Conservation (phyloP, 53 echinoderm and acorn worm species). For the Patiria pectinifera region DNA sequence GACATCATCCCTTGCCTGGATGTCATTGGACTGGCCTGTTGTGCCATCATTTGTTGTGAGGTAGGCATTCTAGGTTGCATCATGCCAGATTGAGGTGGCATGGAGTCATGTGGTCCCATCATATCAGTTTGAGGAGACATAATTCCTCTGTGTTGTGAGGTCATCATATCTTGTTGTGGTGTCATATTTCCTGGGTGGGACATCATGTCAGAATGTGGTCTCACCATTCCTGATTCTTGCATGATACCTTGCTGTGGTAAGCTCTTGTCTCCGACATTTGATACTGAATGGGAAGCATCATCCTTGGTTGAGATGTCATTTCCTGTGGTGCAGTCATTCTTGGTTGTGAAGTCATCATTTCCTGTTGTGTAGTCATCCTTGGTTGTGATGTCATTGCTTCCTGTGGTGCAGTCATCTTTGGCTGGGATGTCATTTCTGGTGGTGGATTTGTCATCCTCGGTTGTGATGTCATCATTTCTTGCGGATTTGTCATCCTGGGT, state of each 20-base stretch:
- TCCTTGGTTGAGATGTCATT: constrained; percentile 38
- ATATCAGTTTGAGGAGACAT: constrained; percentile 68
- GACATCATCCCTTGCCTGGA: constrained; percentile 55
- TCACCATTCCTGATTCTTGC: constrained; percentile 54
- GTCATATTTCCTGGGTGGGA: constrained; percentile 58
- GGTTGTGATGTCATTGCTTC: constrained; percentile 64
- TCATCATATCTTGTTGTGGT: constrained; percentile 52
- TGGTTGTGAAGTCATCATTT: constrained; percentile 68
- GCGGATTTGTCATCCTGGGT: constrained; percentile 65
- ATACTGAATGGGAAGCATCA: constrained; percentile 58
- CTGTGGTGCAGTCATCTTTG: constrained; percentile 69
- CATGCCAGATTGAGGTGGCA: constrained; percentile 40
- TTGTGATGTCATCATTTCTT: constrained; percentile 57
- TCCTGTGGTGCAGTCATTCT: constrained; percentile 68
- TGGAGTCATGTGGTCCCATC: constrained; percentile 51
- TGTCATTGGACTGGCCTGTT: constrained; percentile 34
- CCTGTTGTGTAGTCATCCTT: constrained; percentile 69
- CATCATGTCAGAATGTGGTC: constrained; percentile 53
- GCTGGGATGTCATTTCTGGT: not conserved
- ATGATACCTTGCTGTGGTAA: constrained; percentile 54
- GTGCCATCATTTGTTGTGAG: constrained; percentile 66
- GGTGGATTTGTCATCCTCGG: constrained; percentile 40
- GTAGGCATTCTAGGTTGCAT: constrained; percentile 64
- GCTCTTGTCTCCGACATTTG: constrained; percentile 32
- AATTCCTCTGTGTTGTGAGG: constrained; percentile 68